Percentiles rank a stretch among this genome's conserved stretches.
These are phyloP conservation scores for Carposina sasakii DNA, from an alignment of 1,140 invertebrate species.

Conservation along the genomic window DNA sequence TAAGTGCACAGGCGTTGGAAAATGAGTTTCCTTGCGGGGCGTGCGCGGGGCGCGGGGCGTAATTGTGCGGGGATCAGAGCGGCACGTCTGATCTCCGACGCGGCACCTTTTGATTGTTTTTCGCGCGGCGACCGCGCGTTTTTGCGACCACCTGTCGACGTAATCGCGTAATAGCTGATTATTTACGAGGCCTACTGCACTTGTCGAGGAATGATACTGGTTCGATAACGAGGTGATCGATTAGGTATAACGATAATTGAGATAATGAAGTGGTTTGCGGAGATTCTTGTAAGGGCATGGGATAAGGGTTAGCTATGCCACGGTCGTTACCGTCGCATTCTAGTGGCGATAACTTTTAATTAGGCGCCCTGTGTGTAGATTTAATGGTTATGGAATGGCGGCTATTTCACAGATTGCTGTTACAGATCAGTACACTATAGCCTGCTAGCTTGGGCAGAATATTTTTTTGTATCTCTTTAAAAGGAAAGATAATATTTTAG, in stretches of 20 bases:
- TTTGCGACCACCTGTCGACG: slow-evolving; percentile 41
- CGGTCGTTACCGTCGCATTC: no score
- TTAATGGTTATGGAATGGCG: no score
- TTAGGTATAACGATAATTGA: not conserved
- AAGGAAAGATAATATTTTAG: no score
- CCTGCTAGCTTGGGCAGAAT: no score
- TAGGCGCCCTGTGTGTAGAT: no score
- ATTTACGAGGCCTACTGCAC: slow-evolving; percentile 35
- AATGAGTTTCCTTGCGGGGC: slow-evolving; percentile 63
- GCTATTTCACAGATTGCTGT: no score
- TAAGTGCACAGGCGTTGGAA: slow-evolving; percentile 61
- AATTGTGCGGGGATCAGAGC: slow-evolving; percentile 51
- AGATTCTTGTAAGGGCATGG: no score
- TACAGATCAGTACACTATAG: no score
- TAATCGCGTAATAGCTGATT: slow-evolving; percentile 46
- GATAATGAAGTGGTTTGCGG: no score
- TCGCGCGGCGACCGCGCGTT: slow-evolving; percentile 35
- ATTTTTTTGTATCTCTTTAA: no score
- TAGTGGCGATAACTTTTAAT: no score
- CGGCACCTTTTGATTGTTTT: slow-evolving; percentile 66
- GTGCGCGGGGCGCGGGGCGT: slow-evolving; percentile 24
- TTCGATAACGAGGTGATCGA: not conserved
- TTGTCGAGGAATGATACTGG: slow-evolving; percentile 8
- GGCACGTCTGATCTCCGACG: slow-evolving; percentile 41
- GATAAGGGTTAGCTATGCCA: no score